Conservation (phyloP, 2,797 vertebrate species). For the Pagetopsis macropterus region DNA sequence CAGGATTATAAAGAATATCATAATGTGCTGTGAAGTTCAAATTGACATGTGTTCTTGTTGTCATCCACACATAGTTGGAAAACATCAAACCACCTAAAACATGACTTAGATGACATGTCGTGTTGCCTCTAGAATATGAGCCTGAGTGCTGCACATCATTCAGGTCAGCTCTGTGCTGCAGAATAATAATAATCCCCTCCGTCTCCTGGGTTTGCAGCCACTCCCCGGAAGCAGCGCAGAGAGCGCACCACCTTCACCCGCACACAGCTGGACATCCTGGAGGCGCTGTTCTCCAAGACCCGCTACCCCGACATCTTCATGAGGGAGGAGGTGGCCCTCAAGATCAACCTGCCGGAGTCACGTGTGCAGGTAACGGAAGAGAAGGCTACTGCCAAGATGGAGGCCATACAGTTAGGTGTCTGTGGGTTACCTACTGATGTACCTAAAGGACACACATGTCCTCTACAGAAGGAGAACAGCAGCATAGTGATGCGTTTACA, state of each 20-base stretch:
- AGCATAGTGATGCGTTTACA: background rate
- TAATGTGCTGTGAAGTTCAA: background rate
- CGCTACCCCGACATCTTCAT: conserved; percentile 99
- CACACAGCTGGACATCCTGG: conserved; percentile 95
- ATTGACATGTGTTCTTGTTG: background rate
- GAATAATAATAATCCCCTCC: conserved; percentile 16
- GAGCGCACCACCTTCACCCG: conserved; percentile 97
- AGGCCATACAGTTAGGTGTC: background rate
- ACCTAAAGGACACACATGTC: background rate
- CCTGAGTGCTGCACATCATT: conserved; percentile 11
- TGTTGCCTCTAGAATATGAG: background rate
- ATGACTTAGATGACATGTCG: background rate
- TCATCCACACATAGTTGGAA: background rate
- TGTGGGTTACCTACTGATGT: background rate
- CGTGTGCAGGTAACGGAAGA: conserved; percentile 90
- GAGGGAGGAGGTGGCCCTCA: conserved; percentile 97
- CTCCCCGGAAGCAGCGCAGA: conserved; percentile 92
- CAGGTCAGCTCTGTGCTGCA: background rate
- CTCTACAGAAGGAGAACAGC: too few relatives aligned
- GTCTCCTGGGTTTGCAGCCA: conserved; percentile 66
- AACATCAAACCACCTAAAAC: background rate
- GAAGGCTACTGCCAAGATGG: conserved; percentile 17
- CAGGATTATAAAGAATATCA: conserved; percentile 1
- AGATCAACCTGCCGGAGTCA: conserved; percentile 97
- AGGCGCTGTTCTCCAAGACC: conserved; percentile 96